Evolutionary conservation across 2,888 invertebrate genomes (phyloP).

Genomic region (Carterocephalus palaemon): DNA sequence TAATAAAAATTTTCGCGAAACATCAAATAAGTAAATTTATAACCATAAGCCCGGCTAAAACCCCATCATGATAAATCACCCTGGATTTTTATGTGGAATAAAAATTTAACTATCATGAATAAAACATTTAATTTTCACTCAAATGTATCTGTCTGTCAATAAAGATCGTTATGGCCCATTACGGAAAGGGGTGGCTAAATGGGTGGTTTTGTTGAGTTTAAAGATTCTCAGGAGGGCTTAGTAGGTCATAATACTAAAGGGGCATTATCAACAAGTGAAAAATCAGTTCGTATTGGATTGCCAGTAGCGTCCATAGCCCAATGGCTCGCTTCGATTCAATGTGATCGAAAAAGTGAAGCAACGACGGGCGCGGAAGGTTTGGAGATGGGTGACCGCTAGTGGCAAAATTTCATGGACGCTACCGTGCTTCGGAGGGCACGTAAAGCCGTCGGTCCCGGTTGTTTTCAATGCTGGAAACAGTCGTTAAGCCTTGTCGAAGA

Average conservation of each 20-base stretch:
- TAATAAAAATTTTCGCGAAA: not conserved
- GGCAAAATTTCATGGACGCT: too few species aligned
- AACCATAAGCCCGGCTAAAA: conserved; percentile 29
- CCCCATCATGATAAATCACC: conserved; percentile 55
- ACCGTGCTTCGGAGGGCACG: too few species aligned
- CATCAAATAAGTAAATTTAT: conserved; percentile 22
- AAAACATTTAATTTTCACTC: conserved; percentile 63
- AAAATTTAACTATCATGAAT: conserved; percentile 64
- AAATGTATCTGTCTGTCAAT: conserved; percentile 22
- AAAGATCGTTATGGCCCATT: conserved; percentile 20
- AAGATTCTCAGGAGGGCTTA: conserved; percentile 6
- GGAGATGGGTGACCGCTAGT: too few species aligned
- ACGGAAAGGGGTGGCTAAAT: conserved; percentile 19
- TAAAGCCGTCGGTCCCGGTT: too few species aligned
- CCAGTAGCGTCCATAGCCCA: too few species aligned
- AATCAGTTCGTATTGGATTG: too few species aligned
- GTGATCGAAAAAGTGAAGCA: too few species aligned
- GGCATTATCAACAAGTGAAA: too few species aligned
- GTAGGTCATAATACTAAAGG: not conserved
- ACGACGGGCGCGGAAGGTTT: too few species aligned
- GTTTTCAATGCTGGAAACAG: too few species aligned
- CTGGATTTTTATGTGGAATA: conserved; percentile 54
- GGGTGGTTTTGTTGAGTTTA: conserved; percentile 11
- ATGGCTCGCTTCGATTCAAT: too few species aligned
- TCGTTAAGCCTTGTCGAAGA: too few species aligned